Base-by-base conservation (phyloP, 2,113 vertebrate species). In the Neoarius graeffei region DNA sequence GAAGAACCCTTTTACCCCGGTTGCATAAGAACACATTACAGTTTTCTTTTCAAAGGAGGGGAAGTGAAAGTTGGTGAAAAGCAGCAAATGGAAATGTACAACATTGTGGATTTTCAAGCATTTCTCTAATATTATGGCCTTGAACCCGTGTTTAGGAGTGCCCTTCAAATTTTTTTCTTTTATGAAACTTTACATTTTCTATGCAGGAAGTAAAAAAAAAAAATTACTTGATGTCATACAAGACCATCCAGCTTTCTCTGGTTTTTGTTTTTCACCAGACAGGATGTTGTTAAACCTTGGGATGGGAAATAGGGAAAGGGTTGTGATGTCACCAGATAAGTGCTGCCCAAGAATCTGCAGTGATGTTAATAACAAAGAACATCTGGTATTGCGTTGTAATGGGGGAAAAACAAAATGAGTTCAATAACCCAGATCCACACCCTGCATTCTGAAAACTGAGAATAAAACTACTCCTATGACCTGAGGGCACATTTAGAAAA, bases 81-180 rank as follows among this genome's bases (percentile, higher is more conserved):
- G 19, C 42, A 84, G 48, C 15, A 30, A 86, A 86, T 25, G 17
- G 2, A 52, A n/a, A 57, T 80, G 85, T 83, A 89, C 67, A 94
- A 90, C 81, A 89, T 8, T 11, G 25, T 57, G 48, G 9, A 52
- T 79, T 89, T 86, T 86, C 42, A 62, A n/a, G 3, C 11, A 67
- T 67, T 85, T 84, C 6, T 69, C 50, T 66, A 48, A 27, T 27
- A 67, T 83, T 25, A 4, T 14, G 11, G 3, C 9, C 19, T 57
- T 57, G 17, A n/a, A 56, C 5, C 20, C 42, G 27, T 81, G n/a
- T 6, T 7, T 56, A 56, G 59, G 59, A 85, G 50, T 7, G 7
- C 35, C 19, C 19, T 50, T 15, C 20, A 71, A 84, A 80, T 25
- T 42, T 64, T 83, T 60, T 83, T 35, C 7, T 6, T 13, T 85